Conservation (phyloP, 2,113 vertebrate genomes). For the Phycodurus eques region DNA sequence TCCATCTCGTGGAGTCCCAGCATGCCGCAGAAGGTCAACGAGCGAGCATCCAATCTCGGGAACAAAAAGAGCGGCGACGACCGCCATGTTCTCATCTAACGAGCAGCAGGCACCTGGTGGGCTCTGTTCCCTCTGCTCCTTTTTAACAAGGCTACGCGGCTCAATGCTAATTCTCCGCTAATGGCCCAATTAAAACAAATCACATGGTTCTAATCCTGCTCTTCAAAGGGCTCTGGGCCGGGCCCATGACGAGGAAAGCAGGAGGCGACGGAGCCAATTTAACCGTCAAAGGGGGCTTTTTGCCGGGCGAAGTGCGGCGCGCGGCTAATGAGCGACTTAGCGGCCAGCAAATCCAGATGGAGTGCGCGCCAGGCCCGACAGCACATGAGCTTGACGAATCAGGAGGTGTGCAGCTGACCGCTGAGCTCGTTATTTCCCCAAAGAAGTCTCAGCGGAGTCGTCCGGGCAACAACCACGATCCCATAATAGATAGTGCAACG, state of each 20-base stretch:
- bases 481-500: not conserved
- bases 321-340: conserved; percentile 73
- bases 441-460: conserved; percentile 2
- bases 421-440: conserved; percentile 5
- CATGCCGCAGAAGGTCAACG: conserved; percentile 31
- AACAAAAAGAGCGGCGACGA: conserved; percentile 64
- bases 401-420: conserved; percentile 61
- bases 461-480: conserved; percentile 1
- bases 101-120: conserved; percentile 65
- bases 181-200: conserved; percentile 80
- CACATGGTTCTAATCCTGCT: conserved; percentile 77
- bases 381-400: conserved; percentile 69
- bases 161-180: conserved; percentile 78
- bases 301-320: conserved; percentile 63
- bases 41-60: conserved; percentile 29
- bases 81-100: conserved; percentile 59
- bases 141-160: conserved; percentile 71
- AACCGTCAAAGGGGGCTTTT: conserved; percentile 70
- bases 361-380: conserved; percentile 65
- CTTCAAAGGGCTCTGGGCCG: conserved; percentile 73
- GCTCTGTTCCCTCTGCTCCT: conserved; percentile 33
- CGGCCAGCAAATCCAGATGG: conserved; percentile 73
- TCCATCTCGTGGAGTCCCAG: not conserved
- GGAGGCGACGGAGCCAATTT: conserved; percentile 72
- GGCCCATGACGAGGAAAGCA: conserved; percentile 70